Evolutionary conservation across 1,140 invertebrate genomes (phyloP).

Genomic region (Asobara japonica): DNA sequence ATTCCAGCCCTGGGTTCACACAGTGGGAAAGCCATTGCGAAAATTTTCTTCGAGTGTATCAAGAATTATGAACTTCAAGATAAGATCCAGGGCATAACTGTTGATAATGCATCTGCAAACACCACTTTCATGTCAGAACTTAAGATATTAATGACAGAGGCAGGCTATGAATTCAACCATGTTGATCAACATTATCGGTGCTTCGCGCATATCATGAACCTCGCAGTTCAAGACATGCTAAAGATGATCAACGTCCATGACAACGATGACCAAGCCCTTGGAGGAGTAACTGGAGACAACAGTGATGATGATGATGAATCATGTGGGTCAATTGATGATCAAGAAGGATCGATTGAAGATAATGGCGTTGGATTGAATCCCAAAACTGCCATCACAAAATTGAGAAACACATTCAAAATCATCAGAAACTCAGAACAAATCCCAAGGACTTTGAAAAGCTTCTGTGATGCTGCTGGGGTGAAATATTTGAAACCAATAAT

Average conservation of each 20-base stretch:
- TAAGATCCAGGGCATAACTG: constrained; percentile 33
- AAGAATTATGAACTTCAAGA: neutral
- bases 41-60: constrained; percentile 11
- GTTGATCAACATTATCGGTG: constrained; percentile 11
- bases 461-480: neutral
- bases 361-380: neutral
- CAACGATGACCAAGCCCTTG: neutral
- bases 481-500: neutral
- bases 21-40: constrained; percentile 25
- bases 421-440: constrained; percentile 15
- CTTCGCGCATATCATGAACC: neutral
- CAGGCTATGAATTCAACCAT: neutral
- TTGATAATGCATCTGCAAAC: constrained; percentile 28
- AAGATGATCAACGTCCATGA: neutral
- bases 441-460: neutral
- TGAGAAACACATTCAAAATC: neutral
- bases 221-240: neutral
- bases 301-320: too few relatives aligned
- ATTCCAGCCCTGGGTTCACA: constrained; percentile 21
- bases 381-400: neutral
- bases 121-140: constrained; percentile 28
- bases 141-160: neutral
- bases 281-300: too few relatives aligned
- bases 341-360: neutral
- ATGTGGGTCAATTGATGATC: too few relatives aligned